Percentiles rank a stretch among this genome's conserved stretches.
phyloP scores from a whole-genome alignment of 92 coral and sea anemone species.

The Pocillopora meandrina region DNA sequence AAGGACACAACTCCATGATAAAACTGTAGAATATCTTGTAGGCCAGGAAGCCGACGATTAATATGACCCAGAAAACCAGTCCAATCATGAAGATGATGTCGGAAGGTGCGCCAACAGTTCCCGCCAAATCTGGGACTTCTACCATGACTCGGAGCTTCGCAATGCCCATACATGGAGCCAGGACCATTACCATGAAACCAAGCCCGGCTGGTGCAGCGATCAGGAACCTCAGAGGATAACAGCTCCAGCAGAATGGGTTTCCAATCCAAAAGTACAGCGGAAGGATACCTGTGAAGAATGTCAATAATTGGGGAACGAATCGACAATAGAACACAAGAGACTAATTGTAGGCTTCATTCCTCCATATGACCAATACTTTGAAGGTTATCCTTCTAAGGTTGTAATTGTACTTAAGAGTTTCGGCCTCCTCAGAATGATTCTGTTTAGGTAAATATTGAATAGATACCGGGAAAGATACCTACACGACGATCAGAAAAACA shows the following conservation, averaged over 20 bases:
- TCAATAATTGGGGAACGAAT: not conserved
- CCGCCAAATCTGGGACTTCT: conserved; percentile 57
- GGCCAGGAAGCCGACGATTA: conserved; percentile 30
- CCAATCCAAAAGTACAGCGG: conserved; percentile 90
- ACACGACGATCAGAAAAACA: too few relatives aligned
- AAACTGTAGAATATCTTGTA: conserved; percentile 68
- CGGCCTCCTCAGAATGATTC: too few relatives aligned
- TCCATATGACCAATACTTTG: too few relatives aligned
- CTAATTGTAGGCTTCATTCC: too few relatives aligned
- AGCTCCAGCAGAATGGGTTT: conserved; percentile 93
- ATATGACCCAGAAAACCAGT: conserved; percentile 76
- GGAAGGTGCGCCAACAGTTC: conserved; percentile 56
- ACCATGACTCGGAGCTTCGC: conserved; percentile 66
- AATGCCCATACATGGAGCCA: conserved; percentile 86
- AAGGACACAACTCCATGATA: conserved; percentile 79
- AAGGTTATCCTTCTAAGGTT: too few relatives aligned
- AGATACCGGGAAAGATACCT: too few relatives aligned
- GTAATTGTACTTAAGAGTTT: too few relatives aligned
- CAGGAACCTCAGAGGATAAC: conserved; percentile 72
- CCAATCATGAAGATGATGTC: conserved; percentile 82
- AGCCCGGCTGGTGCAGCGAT: conserved; percentile 77
- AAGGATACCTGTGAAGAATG: conserved; percentile 56
- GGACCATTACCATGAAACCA: conserved; percentile 55
- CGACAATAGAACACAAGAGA: too few relatives aligned
- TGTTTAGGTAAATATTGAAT: too few relatives aligned